Evolutionary conservation across 2,888 invertebrate genomes (phyloP).

Genomic region (Lycaena phlaeas): DNA sequence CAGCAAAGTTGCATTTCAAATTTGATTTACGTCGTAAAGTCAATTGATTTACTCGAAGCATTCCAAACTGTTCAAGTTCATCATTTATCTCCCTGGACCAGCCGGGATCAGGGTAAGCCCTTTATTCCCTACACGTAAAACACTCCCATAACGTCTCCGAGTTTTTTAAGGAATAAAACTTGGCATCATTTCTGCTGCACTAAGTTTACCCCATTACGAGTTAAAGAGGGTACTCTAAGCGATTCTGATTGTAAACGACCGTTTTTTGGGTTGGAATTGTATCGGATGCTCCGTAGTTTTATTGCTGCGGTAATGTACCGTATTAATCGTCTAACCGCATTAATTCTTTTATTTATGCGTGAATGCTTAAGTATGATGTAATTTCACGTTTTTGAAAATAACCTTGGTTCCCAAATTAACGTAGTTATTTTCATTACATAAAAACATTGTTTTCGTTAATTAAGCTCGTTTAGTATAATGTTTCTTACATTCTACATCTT

Average conservation of each 20-base stretch:
- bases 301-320: background rate
- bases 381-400: too few species aligned
- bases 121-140: slow-evolving; percentile 36
- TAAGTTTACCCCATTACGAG: slow-evolving; percentile 16
- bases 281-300: background rate
- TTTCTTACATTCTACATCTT: too few species aligned
- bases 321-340: too few species aligned
- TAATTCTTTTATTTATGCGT: too few species aligned
- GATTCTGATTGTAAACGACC: slow-evolving; percentile 8
- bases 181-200: slow-evolving; percentile 18
- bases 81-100: background rate
- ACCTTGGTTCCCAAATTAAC: too few species aligned
- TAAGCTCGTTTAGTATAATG: too few species aligned
- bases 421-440: too few species aligned
- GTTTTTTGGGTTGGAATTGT: slow-evolving; percentile 1
- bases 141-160: slow-evolving; percentile 38
- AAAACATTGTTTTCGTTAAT: too few species aligned
- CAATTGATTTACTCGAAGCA: background rate
- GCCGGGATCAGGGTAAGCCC: slow-evolving; percentile 11
- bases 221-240: slow-evolving; percentile 14
- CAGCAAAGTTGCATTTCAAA: too few species aligned
- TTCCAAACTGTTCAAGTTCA: slow-evolving; percentile 3
- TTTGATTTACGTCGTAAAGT: background rate
- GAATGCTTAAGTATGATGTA: too few species aligned
- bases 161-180: slow-evolving; percentile 47